Evolutionary conservation across 2,113 vertebrate genomes (phyloP).

Genomic region (Pseudonaja textilis): DNA sequence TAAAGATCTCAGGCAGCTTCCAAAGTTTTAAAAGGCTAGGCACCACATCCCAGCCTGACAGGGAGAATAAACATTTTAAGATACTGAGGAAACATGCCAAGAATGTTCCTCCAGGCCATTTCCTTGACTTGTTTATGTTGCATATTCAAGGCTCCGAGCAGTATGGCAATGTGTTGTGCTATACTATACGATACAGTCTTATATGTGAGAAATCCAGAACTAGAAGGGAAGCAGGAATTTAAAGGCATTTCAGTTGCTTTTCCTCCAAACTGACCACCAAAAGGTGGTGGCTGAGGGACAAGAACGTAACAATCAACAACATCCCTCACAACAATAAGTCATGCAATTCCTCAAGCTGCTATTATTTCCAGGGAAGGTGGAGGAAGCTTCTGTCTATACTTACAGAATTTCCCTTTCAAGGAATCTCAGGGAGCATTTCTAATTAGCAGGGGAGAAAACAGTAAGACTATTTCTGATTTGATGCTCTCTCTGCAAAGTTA

Average conservation of each 20-base stretch:
- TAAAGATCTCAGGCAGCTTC: accelerated
- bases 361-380: background rate
- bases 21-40: constrained; percentile 2
- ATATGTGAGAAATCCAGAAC: background rate
- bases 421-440: background rate
- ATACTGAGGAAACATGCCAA: constrained; percentile 12
- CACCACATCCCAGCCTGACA: background rate
- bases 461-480: background rate
- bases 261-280: background rate
- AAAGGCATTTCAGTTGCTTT: background rate
- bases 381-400: background rate
- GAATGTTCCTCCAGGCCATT: constrained; percentile 36
- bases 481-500: background rate
- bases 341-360: background rate
- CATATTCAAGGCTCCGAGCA: background rate
- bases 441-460: background rate
- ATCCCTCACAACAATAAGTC: background rate
- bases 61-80: constrained; percentile 4
- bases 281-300: background rate
- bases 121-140: constrained; percentile 39
- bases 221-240: background rate
- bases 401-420: background rate
- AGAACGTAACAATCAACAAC: background rate
- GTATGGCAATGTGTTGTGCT: background rate
- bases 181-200: no score